phyloP scores from a whole-genome alignment of 2,113 vertebrate species.

The Rhagologus leucostigma region DNA sequence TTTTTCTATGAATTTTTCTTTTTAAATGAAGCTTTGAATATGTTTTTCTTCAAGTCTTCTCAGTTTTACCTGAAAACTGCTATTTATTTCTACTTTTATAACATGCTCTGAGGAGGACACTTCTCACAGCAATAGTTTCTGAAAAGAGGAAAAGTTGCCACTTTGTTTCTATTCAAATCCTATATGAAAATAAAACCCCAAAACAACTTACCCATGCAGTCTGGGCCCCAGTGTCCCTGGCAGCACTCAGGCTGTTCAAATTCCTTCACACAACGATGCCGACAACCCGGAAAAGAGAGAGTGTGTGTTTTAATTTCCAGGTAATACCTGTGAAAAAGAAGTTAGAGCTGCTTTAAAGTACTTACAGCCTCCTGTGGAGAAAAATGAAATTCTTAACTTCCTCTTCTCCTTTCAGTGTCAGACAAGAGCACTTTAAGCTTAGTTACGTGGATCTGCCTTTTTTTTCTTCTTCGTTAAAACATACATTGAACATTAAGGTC shows the following conservation, averaged over 20 bases:
- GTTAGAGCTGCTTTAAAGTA: background rate
- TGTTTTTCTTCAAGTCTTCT: background rate
- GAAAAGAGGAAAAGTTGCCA: background rate
- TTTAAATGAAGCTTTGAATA: background rate
- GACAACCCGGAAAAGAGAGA: conserved; percentile 67
- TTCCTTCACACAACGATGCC: conserved; percentile 64
- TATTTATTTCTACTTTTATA: background rate
- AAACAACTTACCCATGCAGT: conserved; percentile 73
- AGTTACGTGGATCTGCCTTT: background rate
- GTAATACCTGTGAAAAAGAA: conserved; percentile 56
- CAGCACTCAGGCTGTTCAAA: conserved; percentile 72
- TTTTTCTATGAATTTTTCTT: background rate
- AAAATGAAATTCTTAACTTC: background rate
- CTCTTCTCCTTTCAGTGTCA: background rate
- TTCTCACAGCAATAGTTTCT: background rate
- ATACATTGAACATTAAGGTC: background rate
- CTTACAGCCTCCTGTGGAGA: background rate
- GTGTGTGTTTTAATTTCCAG: conserved; percentile 30
- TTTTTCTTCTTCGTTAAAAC: background rate
- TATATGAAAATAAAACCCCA: background rate
- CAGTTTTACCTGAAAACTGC: background rate
- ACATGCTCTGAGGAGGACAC: background rate
- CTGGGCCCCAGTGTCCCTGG: conserved; percentile 75
- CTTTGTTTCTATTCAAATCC: background rate
- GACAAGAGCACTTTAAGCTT: background rate